Conservation (phyloP, 2,888 invertebrate genomes). For the Meghimatium bilineatum region DNA sequence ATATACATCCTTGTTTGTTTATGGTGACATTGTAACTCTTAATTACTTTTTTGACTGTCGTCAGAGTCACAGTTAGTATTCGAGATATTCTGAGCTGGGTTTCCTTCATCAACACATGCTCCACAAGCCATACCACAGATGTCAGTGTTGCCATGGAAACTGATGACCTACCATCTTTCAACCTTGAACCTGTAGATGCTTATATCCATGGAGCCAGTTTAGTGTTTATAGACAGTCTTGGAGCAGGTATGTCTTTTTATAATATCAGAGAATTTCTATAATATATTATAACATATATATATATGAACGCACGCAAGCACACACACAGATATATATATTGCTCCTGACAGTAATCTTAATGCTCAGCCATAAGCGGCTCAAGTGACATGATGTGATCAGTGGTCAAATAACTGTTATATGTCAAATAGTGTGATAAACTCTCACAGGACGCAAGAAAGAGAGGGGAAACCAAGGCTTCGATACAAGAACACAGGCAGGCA, state of each 20-base stretch:
- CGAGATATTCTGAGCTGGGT: slow-evolving; percentile 96
- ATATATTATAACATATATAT: too few relatives aligned
- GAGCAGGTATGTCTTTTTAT: slow-evolving; percentile 81
- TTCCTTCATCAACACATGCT: slow-evolving; percentile 87
- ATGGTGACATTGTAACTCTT: background rate
- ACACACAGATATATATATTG: too few relatives aligned
- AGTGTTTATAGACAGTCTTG: slow-evolving; percentile 93
- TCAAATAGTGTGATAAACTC: too few relatives aligned
- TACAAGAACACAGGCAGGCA: too few relatives aligned
- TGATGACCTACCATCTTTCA: slow-evolving; percentile 29
- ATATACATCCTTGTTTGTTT: background rate
- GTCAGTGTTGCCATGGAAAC: slow-evolving; percentile 57
- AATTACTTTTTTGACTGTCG: background rate
- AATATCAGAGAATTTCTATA: too few relatives aligned
- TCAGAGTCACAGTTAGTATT: slow-evolving; percentile 88
- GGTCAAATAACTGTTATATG: too few relatives aligned
- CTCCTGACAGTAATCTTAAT: too few relatives aligned
- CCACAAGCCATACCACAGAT: slow-evolving; percentile 57
- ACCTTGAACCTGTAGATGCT: slow-evolving; percentile 78
- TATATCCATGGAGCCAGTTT: slow-evolving; percentile 93
- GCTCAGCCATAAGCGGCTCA: too few relatives aligned
- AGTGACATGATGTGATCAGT: too few relatives aligned
- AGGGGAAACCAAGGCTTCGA: too few relatives aligned
- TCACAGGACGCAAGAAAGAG: too few relatives aligned
- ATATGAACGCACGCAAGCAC: too few relatives aligned